phyloP scores from a whole-genome alignment of 1,140 invertebrate genomes.

The Zaprionus vittiger region DNA sequence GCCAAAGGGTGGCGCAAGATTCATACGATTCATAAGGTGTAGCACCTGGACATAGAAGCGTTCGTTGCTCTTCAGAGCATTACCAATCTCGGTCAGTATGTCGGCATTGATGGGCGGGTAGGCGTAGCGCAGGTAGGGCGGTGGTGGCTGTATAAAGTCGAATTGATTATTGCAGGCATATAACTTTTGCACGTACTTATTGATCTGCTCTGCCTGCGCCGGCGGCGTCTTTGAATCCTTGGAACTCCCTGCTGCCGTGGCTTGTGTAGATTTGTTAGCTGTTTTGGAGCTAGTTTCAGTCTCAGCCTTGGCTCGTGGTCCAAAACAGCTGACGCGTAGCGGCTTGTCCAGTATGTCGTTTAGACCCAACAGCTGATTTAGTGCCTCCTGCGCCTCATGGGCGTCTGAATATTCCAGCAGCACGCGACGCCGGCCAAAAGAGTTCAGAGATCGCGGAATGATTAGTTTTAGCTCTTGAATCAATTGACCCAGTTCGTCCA shows the following conservation, averaged over 20 bases:
- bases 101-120: constrained; percentile 91
- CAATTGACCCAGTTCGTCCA: constrained; percentile 61
- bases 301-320: constrained; percentile 8
- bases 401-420: constrained; percentile 53
- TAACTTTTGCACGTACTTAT: constrained; percentile 88
- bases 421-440: constrained; percentile 59
- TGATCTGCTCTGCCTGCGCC: constrained; percentile 83
- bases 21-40: constrained; percentile 98
- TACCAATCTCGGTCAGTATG: constrained; percentile 91
- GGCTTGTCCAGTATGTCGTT: constrained; percentile 61
- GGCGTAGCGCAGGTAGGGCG: constrained; percentile 89
- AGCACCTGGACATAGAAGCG: constrained; percentile 94
- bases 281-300: not conserved
- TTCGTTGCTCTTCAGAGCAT: constrained; percentile 89
- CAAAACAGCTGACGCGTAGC: constrained; percentile 53
- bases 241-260: not conserved
- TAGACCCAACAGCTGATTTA: constrained; percentile 49
- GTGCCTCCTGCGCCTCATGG: constrained; percentile 46
- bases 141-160: constrained; percentile 89
- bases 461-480: constrained; percentile 57
- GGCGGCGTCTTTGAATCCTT: not conserved
- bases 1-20: constrained; percentile 92
- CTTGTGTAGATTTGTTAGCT: constrained; percentile 57
- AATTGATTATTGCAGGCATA: constrained; percentile 89
- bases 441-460: constrained; percentile 47